These are phyloP conservation scores for Eupeodes luniger DNA, from an alignment of 2,888 invertebrate genomes.

Conservation along the genomic window DNA sequence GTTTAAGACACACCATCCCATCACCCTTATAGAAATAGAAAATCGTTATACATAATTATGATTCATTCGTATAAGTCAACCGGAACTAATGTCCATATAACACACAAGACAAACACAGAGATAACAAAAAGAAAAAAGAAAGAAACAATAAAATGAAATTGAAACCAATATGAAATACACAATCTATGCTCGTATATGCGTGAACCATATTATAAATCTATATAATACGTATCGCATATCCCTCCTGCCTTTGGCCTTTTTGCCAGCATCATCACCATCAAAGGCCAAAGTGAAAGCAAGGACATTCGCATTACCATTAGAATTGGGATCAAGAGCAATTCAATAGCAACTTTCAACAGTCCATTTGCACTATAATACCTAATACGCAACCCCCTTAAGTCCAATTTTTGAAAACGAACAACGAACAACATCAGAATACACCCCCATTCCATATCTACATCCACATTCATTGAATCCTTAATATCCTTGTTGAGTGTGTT, in stretches of 20 bases:
- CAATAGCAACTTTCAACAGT: conserved; percentile 72
- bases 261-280: neutral
- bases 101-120: neutral
- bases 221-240: neutral
- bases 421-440: neutral
- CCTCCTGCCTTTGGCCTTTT: neutral
- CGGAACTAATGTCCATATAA: conserved; percentile 65
- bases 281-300: conserved; percentile 5
- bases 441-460: neutral
- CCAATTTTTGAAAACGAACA: conserved; percentile 55
- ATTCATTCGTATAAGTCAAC: conserved; percentile 66
- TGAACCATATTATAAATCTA: conserved; percentile 17
- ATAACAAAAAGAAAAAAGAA: conserved; percentile 16
- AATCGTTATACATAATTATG: conserved; percentile 38
- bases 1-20: neutral
- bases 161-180: conserved; percentile 50
- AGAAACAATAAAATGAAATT: conserved; percentile 37
- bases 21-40: neutral
- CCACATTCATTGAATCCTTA: conserved; percentile 70
- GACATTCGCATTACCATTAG: conserved; percentile 66
- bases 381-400: neutral
- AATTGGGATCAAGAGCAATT: conserved; percentile 68
- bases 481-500: conserved; percentile 69
- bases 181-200: neutral
- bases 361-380: conserved; percentile 69